phyloP scores from a whole-genome alignment of 2,888 invertebrate genomes.

The Synergus laeviventris region DNA sequence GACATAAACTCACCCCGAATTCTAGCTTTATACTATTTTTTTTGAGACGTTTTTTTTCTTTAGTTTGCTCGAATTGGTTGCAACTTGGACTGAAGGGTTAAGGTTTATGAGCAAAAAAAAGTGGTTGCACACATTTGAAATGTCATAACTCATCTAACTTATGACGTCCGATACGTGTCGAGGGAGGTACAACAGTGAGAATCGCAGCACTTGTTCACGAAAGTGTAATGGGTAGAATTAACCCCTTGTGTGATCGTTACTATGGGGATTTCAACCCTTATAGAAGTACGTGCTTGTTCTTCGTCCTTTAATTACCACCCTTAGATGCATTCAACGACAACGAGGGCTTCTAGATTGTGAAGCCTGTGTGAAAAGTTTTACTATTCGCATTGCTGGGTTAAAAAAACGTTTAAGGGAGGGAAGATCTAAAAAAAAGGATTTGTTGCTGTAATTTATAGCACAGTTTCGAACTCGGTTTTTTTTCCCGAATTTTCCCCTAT shows the following conservation, averaged over 20 bases:
- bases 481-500: too few species aligned
- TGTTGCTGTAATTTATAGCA: background rate
- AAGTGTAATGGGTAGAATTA: conserved; percentile 48
- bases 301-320: conserved; percentile 46
- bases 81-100: conserved; percentile 48
- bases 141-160: conserved; percentile 53
- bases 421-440: background rate
- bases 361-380: conserved; percentile 9
- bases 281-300: conserved; percentile 43
- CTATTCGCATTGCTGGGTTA: background rate
- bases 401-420: background rate
- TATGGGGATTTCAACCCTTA: conserved; percentile 44
- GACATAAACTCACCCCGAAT: conserved; percentile 29
- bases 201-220: conserved; percentile 52
- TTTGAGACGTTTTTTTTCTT: conserved; percentile 38
- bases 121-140: conserved; percentile 45
- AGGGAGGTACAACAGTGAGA: conserved; percentile 46
- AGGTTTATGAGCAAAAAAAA: conserved; percentile 39
- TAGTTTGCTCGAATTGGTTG: conserved; percentile 41
- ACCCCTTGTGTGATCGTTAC: conserved; percentile 42
- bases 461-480: too few species aligned
- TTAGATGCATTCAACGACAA: conserved; percentile 20
- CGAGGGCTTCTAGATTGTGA: background rate
- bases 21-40: conserved; percentile 23
- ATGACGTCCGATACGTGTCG: conserved; percentile 1